phyloP scores from a whole-genome alignment of 2,113 vertebrate species.

The Gallinago media region DNA sequence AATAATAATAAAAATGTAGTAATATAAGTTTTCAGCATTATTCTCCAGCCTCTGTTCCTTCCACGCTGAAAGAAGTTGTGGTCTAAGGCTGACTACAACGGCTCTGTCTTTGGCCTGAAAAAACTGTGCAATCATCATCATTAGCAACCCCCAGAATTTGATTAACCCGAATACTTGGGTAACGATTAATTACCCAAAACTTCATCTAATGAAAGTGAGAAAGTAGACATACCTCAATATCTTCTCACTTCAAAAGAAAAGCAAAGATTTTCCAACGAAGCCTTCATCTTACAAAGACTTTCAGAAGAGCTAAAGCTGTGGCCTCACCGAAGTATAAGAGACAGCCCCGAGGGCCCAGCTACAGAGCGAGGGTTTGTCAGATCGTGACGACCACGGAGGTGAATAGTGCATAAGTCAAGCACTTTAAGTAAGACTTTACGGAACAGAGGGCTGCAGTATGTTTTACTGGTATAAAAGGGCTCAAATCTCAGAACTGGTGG shows the following conservation, averaged over 20 bases:
- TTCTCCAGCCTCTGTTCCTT: background rate
- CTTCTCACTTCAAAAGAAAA: background rate
- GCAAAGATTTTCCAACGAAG: background rate
- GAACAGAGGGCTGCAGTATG: background rate
- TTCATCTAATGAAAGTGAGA: background rate
- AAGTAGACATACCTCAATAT: background rate
- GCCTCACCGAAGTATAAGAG: background rate
- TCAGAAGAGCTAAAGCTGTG: background rate
- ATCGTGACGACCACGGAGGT: fast-evolving
- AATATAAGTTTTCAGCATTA: background rate
- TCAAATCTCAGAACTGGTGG: background rate
- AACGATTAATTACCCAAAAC: background rate
- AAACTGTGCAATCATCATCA: background rate
- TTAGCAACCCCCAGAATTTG: background rate
- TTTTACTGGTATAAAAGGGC: background rate
- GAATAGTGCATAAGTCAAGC: background rate
- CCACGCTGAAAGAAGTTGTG: background rate
- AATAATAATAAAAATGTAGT: background rate
- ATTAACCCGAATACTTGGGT: background rate
- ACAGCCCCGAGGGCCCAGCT: background rate
- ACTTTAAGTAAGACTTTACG: background rate
- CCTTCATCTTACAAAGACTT: background rate
- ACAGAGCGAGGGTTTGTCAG: background rate
- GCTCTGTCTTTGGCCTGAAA: background rate
- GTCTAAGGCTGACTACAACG: background rate